phyloP scores from a whole-genome alignment of 30 jellyfish, hydroid and myxozoan species.

The Turritopsis rubra region DNA sequence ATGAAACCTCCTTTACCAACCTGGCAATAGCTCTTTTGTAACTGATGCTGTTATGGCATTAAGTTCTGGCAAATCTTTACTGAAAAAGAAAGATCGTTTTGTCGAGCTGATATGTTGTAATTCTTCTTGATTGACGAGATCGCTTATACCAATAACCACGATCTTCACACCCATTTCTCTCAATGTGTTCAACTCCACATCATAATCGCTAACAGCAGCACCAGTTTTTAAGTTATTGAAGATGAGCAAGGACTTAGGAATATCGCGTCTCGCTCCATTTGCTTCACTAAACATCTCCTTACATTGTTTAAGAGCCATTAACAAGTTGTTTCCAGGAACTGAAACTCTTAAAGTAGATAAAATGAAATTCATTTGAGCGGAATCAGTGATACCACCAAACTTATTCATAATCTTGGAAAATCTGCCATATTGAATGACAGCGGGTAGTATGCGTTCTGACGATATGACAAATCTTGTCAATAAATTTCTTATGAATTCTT shows the following conservation, averaged over 20 bases:
- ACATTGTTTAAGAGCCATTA: neutral
- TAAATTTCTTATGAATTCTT: conserved; percentile 35
- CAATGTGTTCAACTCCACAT: conserved; percentile 59
- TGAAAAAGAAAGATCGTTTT: conserved; percentile 39
- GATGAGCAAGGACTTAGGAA: conserved; percentile 48
- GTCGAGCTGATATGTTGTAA: conserved; percentile 26
- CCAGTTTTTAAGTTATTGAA: conserved; percentile 32
- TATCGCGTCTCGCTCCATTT: conserved; percentile 48
- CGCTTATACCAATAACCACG: conserved; percentile 56
- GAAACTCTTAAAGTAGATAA: neutral
- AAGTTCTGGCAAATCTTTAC: conserved; percentile 45
- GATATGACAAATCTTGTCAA: conserved; percentile 29
- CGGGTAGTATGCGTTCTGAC: conserved; percentile 30
- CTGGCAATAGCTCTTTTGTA: conserved; percentile 50
- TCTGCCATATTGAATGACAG: conserved; percentile 31
- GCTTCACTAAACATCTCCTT: conserved; percentile 29
- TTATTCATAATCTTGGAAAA: neutral
- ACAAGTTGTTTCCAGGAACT: neutral
- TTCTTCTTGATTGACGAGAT: conserved; percentile 28
- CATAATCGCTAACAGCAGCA: conserved; percentile 26
- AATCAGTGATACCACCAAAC: neutral
- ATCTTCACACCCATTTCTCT: conserved; percentile 52
- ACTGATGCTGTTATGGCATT: conserved; percentile 40
- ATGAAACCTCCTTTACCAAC: conserved; percentile 17
- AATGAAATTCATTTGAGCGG: neutral